Base-by-base conservation (phyloP, 2,888 invertebrate species). In the Carterocephalus palaemon region DNA sequence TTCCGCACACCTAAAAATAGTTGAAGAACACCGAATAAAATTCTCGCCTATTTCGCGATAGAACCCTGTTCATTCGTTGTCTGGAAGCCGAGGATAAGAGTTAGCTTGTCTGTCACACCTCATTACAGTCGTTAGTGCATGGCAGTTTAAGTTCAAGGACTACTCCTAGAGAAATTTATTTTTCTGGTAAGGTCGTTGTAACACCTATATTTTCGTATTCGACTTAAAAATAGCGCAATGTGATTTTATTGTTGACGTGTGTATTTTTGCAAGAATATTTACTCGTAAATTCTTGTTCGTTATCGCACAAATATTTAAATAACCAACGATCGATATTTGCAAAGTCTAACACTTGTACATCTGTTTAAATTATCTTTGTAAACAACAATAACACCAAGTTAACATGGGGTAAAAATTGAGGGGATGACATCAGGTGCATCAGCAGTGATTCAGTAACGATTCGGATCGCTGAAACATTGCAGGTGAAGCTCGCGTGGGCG, bases 71-170 rank as follows among this genome's bases (percentile, higher is more conserved):
- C 78, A 80, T 71, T 80, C 76, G 74, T 51, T 51, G 51, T 52
- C 65, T 67, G 67, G 70, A 64, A 71, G 74, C 63, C 73, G 77
- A 37, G 59, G 61, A 51, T 47, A 49, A 57, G 59, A 58, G 57
- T 49, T 52, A 41, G 39, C 45, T 48, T 53, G 59, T 62, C 52
- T 51, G 53, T 57, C 59, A 57, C 58, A 57, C 46, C 54, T 62
- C 59, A 52, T 59, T 51, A 52, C 48, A 46, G 45, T 57, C 56
- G 56, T 59, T 59, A 60, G 64, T 57, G 63, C 46, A 52, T 53
- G 53, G 22, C 56, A 64, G 67, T 70, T 72, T 64, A 78, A 79
- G 82, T 81, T 82, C 77, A 82, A 80, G 81, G 81, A 62, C 62
- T 57, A 33, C 48, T 49, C 48, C 51, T 48, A 53, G 46, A 51